phyloP scores from a whole-genome alignment of 2,888 invertebrate species.

The Agrilus biguttatus region DNA sequence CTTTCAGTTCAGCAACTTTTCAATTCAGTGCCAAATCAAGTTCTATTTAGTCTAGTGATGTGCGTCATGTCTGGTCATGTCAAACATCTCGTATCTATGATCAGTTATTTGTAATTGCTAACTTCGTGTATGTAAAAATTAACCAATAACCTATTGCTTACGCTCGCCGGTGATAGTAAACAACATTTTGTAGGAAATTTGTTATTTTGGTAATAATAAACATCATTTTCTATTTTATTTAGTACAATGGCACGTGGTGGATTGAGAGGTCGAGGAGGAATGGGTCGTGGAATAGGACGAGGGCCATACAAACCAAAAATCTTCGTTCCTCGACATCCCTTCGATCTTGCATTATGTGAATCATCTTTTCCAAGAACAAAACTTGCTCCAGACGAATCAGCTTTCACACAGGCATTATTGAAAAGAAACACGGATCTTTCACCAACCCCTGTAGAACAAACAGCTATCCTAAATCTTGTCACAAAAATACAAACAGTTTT shows the following conservation, averaged over 20 bases:
- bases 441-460: conserved; percentile 81
- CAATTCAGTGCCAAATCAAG: too few species aligned
- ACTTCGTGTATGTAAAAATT: too few species aligned
- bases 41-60: too few species aligned
- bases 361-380: conserved; percentile 77
- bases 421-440: conserved; percentile 87
- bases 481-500: conserved; percentile 90
- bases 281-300: conserved; percentile 49
- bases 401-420: conserved; percentile 75
- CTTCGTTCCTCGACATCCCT: conserved; percentile 64
- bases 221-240: not conserved
- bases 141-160: too few species aligned
- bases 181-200: too few species aligned
- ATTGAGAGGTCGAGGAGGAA: conserved; percentile 43
- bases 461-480: conserved; percentile 82
- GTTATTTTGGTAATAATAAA: too few species aligned
- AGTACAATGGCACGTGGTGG: conserved; percentile 58
- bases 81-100: too few species aligned
- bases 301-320: conserved; percentile 49
- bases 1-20: too few species aligned
- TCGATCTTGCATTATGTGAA: conserved; percentile 78
- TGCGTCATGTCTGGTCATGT: too few species aligned
- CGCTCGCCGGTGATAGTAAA: too few species aligned
- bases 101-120: too few species aligned
- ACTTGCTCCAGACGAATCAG: conserved; percentile 69